phyloP scores from a whole-genome alignment of 2,113 vertebrate species.

The Colinus virginianus region DNA sequence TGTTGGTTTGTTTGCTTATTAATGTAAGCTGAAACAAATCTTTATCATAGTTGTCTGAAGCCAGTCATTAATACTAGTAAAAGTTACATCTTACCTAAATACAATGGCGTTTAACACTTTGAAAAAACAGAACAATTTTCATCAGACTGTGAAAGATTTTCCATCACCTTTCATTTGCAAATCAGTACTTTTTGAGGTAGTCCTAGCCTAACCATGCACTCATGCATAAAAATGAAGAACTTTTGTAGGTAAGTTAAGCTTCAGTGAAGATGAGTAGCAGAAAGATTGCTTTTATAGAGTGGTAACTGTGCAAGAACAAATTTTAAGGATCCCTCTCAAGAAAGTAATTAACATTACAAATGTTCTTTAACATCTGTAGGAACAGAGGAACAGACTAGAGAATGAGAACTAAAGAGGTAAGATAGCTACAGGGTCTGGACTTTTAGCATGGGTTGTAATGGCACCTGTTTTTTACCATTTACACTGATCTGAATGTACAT shows the following conservation, averaged over 20 bases:
- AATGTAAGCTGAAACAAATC: background rate
- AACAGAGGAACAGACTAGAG: background rate
- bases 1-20: background rate
- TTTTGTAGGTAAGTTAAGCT: conserved; percentile 2
- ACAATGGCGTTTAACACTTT: background rate
- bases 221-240: background rate
- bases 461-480: background rate
- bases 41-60: background rate
- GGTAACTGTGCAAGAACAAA: conserved; percentile 15
- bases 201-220: background rate
- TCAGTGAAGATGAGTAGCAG: background rate
- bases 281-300: conserved; percentile 20
- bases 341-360: conserved; percentile 26
- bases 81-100: background rate
- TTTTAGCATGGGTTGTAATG: background rate
- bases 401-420: background rate
- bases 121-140: background rate
- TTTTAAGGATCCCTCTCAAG: conserved; percentile 17
- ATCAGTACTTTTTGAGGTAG: background rate
- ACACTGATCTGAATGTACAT: background rate
- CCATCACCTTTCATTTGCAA: background rate
- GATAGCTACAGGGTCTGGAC: background rate
- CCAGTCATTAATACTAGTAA: background rate
- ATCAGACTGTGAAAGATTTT: background rate
- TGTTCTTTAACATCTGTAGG: background rate